phyloP scores from a whole-genome alignment of 2,113 vertebrate genomes.

The Micromys minutus region DNA sequence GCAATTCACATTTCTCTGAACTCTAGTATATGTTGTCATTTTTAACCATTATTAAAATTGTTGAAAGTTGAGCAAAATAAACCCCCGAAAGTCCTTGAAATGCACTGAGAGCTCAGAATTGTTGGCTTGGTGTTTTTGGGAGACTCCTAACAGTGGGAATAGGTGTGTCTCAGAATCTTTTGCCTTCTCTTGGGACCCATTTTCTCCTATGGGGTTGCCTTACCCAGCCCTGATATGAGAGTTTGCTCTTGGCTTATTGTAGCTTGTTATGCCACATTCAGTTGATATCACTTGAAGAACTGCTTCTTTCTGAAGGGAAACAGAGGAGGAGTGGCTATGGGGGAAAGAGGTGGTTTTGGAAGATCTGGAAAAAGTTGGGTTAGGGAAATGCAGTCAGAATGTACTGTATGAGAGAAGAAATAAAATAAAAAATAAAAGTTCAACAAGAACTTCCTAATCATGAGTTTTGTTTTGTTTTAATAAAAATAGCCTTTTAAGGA shows the following conservation, averaged over 20 bases:
- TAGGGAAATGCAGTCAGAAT: neutral
- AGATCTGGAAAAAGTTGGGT: neutral
- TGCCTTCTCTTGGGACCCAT: neutral
- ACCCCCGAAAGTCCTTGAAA: neutral
- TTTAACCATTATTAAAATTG: neutral
- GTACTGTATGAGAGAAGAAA: neutral
- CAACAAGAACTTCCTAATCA: slow-evolving; percentile 7
- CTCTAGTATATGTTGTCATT: neutral
- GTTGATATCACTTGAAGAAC: neutral
- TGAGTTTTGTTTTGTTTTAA: neutral
- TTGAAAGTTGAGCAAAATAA: neutral
- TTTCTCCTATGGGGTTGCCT: neutral
- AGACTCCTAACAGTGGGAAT: neutral
- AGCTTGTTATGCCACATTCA: neutral
- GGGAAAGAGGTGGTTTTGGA: neutral
- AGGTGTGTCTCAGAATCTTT: neutral
- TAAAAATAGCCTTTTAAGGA: neutral
- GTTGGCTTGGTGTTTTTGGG: neutral
- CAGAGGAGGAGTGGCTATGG: neutral
- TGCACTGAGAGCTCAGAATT: neutral
- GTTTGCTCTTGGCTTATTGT: neutral
- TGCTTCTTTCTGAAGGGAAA: neutral
- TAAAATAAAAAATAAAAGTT: neutral
- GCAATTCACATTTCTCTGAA: neutral
- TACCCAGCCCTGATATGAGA: neutral